These are phyloP conservation scores for Drosophila ezoana DNA, from an alignment of 2,888 invertebrate species.

Conservation along the genomic window DNA sequence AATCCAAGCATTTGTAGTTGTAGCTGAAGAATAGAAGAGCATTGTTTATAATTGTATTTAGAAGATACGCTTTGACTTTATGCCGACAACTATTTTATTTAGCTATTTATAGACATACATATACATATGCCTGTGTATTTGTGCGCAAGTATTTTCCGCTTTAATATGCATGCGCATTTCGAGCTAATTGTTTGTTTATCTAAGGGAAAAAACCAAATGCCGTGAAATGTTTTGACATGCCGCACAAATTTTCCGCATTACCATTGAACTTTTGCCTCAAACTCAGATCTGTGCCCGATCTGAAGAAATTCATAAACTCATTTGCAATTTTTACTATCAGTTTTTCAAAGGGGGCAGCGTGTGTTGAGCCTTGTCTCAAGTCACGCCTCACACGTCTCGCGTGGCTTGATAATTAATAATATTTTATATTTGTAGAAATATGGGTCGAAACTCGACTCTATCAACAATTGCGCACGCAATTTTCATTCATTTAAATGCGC, in stretches of 20 bases:
- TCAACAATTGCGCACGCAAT: conserved; percentile 52
- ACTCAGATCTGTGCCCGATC: neutral
- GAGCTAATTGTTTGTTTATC: conserved; percentile 71
- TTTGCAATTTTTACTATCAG: conserved; percentile 20
- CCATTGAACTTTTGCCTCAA: conserved; percentile 61
- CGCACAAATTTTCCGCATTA: conserved; percentile 47
- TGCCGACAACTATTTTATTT: conserved; percentile 47
- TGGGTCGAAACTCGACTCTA: conserved; percentile 48
- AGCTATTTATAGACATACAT: conserved; percentile 38
- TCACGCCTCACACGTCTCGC: conserved; percentile 11
- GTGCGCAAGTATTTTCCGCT: conserved; percentile 34
- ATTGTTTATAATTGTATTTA: conserved; percentile 29
- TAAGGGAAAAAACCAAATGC: conserved; percentile 45
- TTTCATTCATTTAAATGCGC: conserved; percentile 53
- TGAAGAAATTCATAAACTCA: conserved; percentile 23
- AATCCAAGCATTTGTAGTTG: conserved; percentile 34
- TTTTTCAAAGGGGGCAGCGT: neutral
- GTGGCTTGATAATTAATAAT: conserved; percentile 47
- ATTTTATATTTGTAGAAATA: conserved; percentile 44
- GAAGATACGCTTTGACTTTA: conserved; percentile 44
- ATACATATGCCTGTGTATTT: conserved; percentile 6
- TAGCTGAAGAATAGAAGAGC: conserved; percentile 42
- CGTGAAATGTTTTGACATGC: conserved; percentile 71
- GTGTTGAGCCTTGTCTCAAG: conserved; percentile 16
- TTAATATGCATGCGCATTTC: conserved; percentile 65